Conservation (phyloP, 2,888 invertebrate genomes). For the Nephrotoma guestfalica region DNA sequence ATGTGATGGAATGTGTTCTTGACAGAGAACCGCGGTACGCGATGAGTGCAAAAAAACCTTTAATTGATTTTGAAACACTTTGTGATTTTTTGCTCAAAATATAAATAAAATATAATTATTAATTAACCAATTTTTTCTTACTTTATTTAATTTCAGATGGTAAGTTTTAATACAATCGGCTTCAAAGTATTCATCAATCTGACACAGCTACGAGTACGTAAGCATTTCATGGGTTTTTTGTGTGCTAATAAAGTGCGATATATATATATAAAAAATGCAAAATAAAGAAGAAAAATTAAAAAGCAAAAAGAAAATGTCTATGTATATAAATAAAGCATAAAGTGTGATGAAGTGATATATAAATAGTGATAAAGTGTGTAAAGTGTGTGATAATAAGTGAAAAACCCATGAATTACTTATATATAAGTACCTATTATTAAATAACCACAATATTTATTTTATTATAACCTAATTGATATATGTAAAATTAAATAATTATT, state of each 20-base stretch:
- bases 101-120: not conserved
- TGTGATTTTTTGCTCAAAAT: not conserved
- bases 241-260: not conserved
- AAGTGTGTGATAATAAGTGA: not conserved
- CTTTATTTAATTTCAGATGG: conserved; percentile 1
- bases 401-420: not conserved
- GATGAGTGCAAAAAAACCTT: not conserved
- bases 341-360: not conserved
- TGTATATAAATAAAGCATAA: not conserved
- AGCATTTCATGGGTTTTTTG: not conserved
- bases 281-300: not conserved
- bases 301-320: not conserved
- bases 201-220: not conserved
- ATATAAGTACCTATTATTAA: not conserved
- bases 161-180: not conserved
- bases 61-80: not conserved
- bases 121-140: not conserved
- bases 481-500: not conserved
- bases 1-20: not conserved
- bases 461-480: not conserved
- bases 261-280: not conserved
- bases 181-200: not conserved
- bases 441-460: not conserved
- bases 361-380: not conserved
- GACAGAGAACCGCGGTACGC: not conserved